Evolutionary conservation across 2,113 vertebrate genomes (phyloP), one percentile per base, ranked within the genome.

Genomic region (Heteronetta atricapilla): DNA sequence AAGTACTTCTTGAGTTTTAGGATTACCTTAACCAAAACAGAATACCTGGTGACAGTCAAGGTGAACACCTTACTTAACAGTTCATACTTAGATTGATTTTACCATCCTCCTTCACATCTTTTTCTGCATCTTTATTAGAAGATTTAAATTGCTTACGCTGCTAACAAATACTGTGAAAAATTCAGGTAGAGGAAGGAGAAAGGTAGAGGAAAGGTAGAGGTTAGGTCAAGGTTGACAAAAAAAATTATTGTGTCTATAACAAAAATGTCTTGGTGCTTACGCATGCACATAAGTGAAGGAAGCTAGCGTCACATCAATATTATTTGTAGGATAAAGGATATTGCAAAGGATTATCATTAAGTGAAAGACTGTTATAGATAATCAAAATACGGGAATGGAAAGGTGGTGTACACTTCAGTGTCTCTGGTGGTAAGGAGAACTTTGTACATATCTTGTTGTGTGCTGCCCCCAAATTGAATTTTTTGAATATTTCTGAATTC

Each of bases 211-310:
- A 5, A 87, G n/a, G 11, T 25, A 64, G 48, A 6, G 4, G 6
- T 2, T 34, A 6, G 17, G 23, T 73, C 31, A 82, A 78, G 13
- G 15, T 19, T 82, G 55, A 50, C 23, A 44, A 60, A 86, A 86
- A 83, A 88, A 26, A 40, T 20, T 16, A 0, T 0, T 44, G 16
- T 7, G 48, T 77, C 29, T 68, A 2, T 82, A 74, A 44, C 50
- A 36, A 86, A 88, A 26, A 50, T 31, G 20, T 16, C 0, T 0
- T 44, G 13, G 10, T 53, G 77, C 29, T 50, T 66, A 20, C 36
- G 8, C 31, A n/a, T 55, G 34, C 17, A 7, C 4, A 0, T 33
- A 50, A 56, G 21, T 52, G 19, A 82, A 11, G 6, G 64, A 25
- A 74, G 13, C 22, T 82, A 10, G 72, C 73, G 26, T 48, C 48